Percentiles rank a stretch among this genome's conserved stretches.
phyloP scores from a whole-genome alignment of 2,888 invertebrate genomes.

The Stratiomys singularior region DNA sequence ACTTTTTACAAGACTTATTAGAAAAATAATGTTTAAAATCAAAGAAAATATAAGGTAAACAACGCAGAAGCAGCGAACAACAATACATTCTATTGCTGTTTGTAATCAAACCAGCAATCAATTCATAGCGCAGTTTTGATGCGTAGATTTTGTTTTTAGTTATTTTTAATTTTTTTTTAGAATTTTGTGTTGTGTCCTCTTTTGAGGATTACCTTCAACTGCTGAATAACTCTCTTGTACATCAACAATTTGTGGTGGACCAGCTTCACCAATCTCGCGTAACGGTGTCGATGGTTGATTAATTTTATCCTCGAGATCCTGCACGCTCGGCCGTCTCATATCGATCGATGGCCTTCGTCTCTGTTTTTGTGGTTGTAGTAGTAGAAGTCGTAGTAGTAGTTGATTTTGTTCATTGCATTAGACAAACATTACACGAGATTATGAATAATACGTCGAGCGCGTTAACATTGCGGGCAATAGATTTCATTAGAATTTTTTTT shows the following conservation, averaged over 20 bases:
- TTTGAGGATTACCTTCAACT: conserved; percentile 91
- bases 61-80: conserved; percentile 15
- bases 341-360: conserved; percentile 90
- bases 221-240: conserved; percentile 95
- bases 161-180: no score
- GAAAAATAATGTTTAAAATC: no score
- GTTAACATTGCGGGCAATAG: background rate
- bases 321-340: conserved; percentile 88
- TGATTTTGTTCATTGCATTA: background rate
- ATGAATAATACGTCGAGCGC: background rate
- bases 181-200: no score
- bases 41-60: background rate
- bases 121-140: background rate
- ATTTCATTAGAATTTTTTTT: background rate
- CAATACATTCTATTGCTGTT: conserved; percentile 15
- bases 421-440: background rate
- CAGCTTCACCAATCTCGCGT: conserved; percentile 79
- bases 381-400: background rate
- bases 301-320: conserved; percentile 89
- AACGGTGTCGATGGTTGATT: conserved; percentile 92
- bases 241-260: conserved; percentile 91
- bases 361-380: conserved; percentile 62
- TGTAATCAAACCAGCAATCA: conserved; percentile 17
- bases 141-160: background rate
- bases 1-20: no score